A percentile compares a stretch with the other conserved stretches of the same genome.
Conservation (phyloP, 2,888 invertebrate genomes). For the Synergus umbraculus region DNA sequence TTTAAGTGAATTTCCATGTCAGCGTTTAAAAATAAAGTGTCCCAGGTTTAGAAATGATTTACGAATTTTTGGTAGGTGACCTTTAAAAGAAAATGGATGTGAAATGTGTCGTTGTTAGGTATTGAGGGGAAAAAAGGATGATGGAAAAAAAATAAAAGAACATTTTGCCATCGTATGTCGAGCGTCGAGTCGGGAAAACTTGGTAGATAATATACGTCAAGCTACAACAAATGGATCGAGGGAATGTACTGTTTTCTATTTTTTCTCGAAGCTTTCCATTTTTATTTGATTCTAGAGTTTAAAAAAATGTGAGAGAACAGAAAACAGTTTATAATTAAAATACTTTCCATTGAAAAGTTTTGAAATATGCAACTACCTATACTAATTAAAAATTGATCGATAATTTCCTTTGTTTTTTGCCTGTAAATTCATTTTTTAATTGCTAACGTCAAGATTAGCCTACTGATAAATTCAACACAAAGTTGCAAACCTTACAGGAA, state of each 20-base stretch:
- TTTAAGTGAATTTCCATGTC: neutral
- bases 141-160: neutral
- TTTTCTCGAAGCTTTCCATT: neutral
- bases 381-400: too few species aligned
- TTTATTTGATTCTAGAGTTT: neutral
- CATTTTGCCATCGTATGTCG: constrained; percentile 22
- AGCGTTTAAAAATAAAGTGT: too few species aligned
- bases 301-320: neutral
- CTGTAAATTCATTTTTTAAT: too few species aligned
- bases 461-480: neutral
- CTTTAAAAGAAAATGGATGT: neutral
- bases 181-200: constrained; percentile 39
- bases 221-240: constrained; percentile 44
- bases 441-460: neutral
- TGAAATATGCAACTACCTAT: neutral
- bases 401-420: neutral
- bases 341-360: neutral
- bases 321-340: neutral
- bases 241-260: neutral
- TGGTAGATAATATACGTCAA: constrained; percentile 42
- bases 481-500: neutral
- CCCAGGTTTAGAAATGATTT: too few species aligned
- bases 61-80: neutral
- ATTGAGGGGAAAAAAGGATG: neutral
- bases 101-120: neutral